These are phyloP conservation scores for Drosophila prolongata DNA, from an alignment of 2,888 invertebrate species.

Conservation along the genomic window DNA sequence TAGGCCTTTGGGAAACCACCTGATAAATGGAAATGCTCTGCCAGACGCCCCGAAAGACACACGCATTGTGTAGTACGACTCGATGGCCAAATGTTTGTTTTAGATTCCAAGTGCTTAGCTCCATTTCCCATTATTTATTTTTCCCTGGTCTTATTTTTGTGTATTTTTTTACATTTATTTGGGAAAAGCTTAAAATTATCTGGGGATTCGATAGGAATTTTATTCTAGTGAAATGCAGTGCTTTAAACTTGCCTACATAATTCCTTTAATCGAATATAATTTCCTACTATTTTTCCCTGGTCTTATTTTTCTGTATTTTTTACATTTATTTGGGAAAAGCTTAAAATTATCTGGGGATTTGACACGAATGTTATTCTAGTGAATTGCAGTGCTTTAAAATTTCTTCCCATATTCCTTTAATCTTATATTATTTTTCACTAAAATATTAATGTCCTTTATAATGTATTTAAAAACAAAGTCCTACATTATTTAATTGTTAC, in stretches of 20 bases:
- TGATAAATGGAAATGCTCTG: constrained; percentile 65
- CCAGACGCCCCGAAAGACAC: constrained; percentile 32
- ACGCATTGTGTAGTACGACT: constrained; percentile 10
- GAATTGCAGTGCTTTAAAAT: too few species aligned
- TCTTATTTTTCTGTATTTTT: constrained; percentile 6
- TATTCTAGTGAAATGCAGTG: not conserved
- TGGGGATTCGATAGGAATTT: not conserved
- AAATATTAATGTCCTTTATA: too few species aligned
- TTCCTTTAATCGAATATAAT: too few species aligned
- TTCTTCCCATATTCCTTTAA: too few species aligned
- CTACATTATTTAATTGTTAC: too few species aligned
- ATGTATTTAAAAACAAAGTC: too few species aligned
- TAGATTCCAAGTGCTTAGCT: constrained; percentile 34
- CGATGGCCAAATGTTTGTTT: constrained; percentile 45
- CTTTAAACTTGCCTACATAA: too few species aligned
- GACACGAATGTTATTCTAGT: not conserved
- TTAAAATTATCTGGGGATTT: constrained; percentile 1
- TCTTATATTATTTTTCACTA: too few species aligned
- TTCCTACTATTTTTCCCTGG: constrained; percentile 6
- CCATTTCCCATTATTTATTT: constrained; percentile 8
- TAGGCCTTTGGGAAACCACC: constrained; percentile 75
- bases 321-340: not conserved
- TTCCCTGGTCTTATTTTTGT: constrained; percentile 3
- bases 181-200: not conserved
- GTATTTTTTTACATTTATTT: constrained; percentile 1